Conservation (phyloP, 2,797 vertebrate species). For the Knipowitschia caucasica region DNA sequence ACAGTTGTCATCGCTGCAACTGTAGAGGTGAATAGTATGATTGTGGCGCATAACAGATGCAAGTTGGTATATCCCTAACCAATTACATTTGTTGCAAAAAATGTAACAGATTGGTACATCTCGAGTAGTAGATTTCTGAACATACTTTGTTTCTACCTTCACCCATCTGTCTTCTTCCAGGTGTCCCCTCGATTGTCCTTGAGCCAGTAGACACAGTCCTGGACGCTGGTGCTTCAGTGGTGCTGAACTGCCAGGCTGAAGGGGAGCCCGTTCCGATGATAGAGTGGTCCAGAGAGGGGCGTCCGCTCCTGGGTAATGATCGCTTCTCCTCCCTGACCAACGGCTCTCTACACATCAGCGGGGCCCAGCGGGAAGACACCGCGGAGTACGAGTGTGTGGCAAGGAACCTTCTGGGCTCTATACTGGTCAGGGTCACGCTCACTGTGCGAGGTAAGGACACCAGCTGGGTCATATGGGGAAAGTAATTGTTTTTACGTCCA, state of each 20-base stretch:
- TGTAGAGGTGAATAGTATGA: no score
- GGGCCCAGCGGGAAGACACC: slow-evolving; percentile 85
- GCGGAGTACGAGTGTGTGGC: slow-evolving; percentile 91
- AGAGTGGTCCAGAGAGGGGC: slow-evolving; percentile 83
- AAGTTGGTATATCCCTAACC: no score
- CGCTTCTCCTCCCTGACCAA: slow-evolving; percentile 79
- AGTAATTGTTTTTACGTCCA: no score
- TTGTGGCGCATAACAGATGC: no score
- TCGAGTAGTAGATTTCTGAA: no score
- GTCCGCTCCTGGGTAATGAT: slow-evolving; percentile 65
- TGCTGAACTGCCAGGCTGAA: slow-evolving; percentile 86
- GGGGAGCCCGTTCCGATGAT: slow-evolving; percentile 85
- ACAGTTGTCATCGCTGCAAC: no score
- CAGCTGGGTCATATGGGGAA: no score
- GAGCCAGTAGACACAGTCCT: slow-evolving; percentile 80
- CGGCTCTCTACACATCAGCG: slow-evolving; percentile 79
- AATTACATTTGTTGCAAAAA: no score
- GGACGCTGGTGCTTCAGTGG: slow-evolving; percentile 80
- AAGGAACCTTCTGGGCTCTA: slow-evolving; percentile 88
- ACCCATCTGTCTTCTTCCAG: slow-evolving; percentile 55
- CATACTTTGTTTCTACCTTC: neutral
- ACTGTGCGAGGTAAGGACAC: slow-evolving; percentile 82
- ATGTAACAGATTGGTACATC: no score
- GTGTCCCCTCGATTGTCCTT: slow-evolving; percentile 80
- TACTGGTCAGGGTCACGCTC: slow-evolving; percentile 77